Evolutionary conservation across 30 jellyfish, hydroid and myxozoan species (phyloP), one percentile per base, ranked within the genome.

Genomic region (Phacellophora camtschatica): DNA sequence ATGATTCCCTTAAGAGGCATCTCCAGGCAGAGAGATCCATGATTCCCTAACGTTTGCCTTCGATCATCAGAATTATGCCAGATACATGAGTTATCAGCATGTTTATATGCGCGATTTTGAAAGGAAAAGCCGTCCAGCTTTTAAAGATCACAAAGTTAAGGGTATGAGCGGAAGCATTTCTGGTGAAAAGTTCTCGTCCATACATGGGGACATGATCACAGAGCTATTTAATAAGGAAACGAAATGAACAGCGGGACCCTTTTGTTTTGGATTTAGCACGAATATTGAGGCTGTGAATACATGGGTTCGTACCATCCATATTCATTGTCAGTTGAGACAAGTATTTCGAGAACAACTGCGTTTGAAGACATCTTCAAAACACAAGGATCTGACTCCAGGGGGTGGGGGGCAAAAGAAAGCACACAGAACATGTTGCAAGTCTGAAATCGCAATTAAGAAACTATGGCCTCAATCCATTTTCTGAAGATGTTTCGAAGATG

Each of bases 11-110:
- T 16, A 74, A 71, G 85, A 25, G 39, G 15, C 75, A 74, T 53
- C 24, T 74, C 65, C 78, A 32, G 29, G 43, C 87, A 11, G 87
- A 74, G 76, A 16, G 76, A 48, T 56, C 32, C 28, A 74, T 74
- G 87, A 10, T 55, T 23, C 37, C 4, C 77, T 32, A 48, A 31
- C 70, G 4, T 80, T 80, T 46, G 91, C 91, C 4, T 66, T 62
- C 76, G 51, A 80, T 49, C 91, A 65, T 35, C 85, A 63, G 24
- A 80, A 80, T 33, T 80, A 80, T 80, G 84, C 91, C 29, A 24
- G 91, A 31, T 80, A 63, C 70, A 43, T 61, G 30, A 42, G 70
- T 31, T 74, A 51, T 36, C 87, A 74, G 61, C 78, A 50, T 36
- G 87, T 53, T 13, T 20, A 30, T 31, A 41, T 25, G 10, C 78